Percentiles rank a stretch among this genome's conserved stretches.
These are phyloP conservation scores for Mallotus villosus DNA, from an alignment of 2,797 vertebrate species.

Conservation along the genomic window DNA sequence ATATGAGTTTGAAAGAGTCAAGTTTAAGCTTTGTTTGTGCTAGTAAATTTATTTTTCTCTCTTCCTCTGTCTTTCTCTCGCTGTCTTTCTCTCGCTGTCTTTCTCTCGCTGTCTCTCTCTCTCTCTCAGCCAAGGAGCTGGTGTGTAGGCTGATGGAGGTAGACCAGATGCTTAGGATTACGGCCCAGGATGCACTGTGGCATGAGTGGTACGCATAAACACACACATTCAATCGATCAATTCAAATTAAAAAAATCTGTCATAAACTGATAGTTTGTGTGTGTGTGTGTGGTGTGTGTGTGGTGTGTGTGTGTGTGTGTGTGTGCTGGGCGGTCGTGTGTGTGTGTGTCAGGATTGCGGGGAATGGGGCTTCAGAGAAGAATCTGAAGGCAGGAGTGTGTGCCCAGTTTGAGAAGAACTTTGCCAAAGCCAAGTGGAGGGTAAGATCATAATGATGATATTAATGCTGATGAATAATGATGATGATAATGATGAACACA, in stretches of 20 bases:
- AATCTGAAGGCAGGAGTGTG: constrained; percentile 86
- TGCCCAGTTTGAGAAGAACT: constrained; percentile 89
- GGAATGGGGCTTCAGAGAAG: constrained; percentile 84
- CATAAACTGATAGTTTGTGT: constrained; percentile 18
- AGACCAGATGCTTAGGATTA: constrained; percentile 86
- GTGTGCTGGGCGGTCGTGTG: no score
- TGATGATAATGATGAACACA: constrained; percentile 6
- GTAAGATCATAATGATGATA: constrained; percentile 61
- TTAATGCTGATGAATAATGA: constrained; percentile 11
- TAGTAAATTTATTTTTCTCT: background rate
- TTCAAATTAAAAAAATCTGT: constrained; percentile 9
- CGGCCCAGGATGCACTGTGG: constrained; percentile 82
- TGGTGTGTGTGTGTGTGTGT: constrained; percentile 30
- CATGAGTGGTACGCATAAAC: constrained; percentile 77
- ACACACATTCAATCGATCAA: constrained; percentile 18
- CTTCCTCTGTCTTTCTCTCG: background rate
- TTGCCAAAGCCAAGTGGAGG: constrained; percentile 89
- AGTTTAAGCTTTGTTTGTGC: background rate
- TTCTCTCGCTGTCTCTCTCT: background rate
- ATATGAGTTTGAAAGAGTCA: no score
- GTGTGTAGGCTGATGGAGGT: constrained; percentile 86
- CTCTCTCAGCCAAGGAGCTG: constrained; percentile 79
- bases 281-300: constrained; percentile 19
- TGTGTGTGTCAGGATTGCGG: constrained; percentile 75
- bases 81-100: background rate